Evolutionary conservation across 2,888 invertebrate genomes (phyloP).

Genomic region (Darwinula stevensoni): DNA sequence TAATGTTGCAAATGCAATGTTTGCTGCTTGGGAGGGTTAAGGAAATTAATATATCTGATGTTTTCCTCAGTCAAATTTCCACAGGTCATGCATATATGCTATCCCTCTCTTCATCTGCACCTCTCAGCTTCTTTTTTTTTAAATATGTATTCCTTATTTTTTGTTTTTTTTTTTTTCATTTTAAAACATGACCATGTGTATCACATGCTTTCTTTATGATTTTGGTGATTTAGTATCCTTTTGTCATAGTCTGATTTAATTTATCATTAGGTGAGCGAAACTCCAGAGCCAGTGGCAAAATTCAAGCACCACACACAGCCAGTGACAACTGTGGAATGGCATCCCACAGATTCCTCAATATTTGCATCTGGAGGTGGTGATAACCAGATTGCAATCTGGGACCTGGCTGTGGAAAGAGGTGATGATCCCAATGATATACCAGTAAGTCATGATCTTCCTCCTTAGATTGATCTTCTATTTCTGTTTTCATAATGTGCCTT

Average conservation of each 20-base stretch:
- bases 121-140: too few species aligned
- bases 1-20: too few species aligned
- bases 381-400: conserved; percentile 89
- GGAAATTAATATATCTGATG: too few species aligned
- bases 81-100: too few species aligned
- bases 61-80: too few species aligned
- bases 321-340: conserved; percentile 90
- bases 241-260: conserved; percentile 3
- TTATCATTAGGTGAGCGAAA: neutral
- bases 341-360: conserved; percentile 67
- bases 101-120: too few species aligned
- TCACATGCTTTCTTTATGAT: too few species aligned
- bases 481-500: neutral
- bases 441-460: conserved; percentile 5
- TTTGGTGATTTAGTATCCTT: neutral
- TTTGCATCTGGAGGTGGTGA: conserved; percentile 78
- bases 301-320: conserved; percentile 86
- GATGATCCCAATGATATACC: conserved; percentile 15
- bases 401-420: conserved; percentile 66
- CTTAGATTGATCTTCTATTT: conserved; percentile 6
- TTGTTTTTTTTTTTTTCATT: too few species aligned
- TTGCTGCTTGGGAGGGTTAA: too few species aligned
- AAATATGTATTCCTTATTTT: too few species aligned
- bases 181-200: too few species aligned
- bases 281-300: conserved; percentile 43